Evolutionary conservation across 2,797 vertebrate genomes (phyloP).

Genomic region (Columba guinea): DNA sequence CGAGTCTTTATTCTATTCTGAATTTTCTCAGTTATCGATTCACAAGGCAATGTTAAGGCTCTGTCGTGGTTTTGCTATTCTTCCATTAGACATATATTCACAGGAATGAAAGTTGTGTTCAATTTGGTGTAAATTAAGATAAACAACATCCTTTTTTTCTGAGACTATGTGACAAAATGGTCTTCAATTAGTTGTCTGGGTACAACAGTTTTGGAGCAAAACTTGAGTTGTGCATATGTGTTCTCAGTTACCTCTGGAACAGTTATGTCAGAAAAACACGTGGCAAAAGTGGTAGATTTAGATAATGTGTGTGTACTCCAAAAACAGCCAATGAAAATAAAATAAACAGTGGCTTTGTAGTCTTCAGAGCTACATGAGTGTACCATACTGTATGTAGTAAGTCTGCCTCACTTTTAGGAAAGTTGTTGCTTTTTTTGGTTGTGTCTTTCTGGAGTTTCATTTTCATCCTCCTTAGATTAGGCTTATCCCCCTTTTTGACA

Average conservation of each 20-base stretch:
- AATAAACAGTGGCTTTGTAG: not conserved
- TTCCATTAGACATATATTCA: not conserved
- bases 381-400: not conserved
- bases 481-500: not conserved
- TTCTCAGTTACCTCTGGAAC: not conserved
- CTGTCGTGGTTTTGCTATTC: not conserved
- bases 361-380: not conserved
- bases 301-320: rapidly evolving
- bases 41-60: not conserved
- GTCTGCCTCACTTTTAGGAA: not conserved
- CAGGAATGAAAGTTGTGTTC: not conserved
- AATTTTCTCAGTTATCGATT: not conserved
- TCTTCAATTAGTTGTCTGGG: not conserved
- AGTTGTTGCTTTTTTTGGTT: not conserved
- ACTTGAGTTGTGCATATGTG: not conserved
- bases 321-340: not conserved
- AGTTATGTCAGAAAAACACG: not conserved
- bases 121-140: not conserved
- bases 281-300: not conserved
- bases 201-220: not conserved
- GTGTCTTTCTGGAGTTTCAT: not conserved
- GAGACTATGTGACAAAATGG: not conserved
- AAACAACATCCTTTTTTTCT: not conserved
- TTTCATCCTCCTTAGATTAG: not conserved
- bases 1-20: not conserved